Percentiles rank a stretch among this genome's conserved stretches.
These are phyloP conservation scores for Drosophila neonasuta DNA, from an alignment of 2,888 invertebrate species.

Conservation along the genomic window DNA sequence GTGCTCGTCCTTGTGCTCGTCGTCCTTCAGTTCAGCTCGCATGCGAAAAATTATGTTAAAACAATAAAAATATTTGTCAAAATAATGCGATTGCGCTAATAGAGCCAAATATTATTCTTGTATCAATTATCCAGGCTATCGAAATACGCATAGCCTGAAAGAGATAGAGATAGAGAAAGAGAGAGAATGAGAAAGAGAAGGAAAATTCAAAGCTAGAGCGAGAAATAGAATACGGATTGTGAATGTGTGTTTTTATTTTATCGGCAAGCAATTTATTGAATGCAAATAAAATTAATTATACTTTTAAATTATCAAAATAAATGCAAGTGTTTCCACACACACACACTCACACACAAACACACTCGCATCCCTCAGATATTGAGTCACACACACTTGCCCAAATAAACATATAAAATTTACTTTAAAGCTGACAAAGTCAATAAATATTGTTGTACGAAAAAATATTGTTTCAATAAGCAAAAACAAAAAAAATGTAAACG, in stretches of 20 bases:
- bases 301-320: slow-evolving; percentile 66
- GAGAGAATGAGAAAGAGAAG: not conserved
- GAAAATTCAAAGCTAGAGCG: not conserved
- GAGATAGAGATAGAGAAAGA: not conserved
- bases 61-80: slow-evolving; percentile 80
- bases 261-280: slow-evolving; percentile 39
- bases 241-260: slow-evolving; percentile 19
- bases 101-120: slow-evolving; percentile 78
- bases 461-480: slow-evolving; percentile 81
- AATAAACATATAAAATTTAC: slow-evolving; percentile 78
- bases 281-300: slow-evolving; percentile 61
- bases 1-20: slow-evolving; percentile 4
- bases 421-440: slow-evolving; percentile 82
- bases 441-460: slow-evolving; percentile 81
- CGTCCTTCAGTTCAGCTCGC: slow-evolving; percentile 42
- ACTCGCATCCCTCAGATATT: slow-evolving; percentile 16
- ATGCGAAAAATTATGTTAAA: slow-evolving; percentile 79
- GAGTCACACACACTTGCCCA: slow-evolving; percentile 52
- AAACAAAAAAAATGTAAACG: slow-evolving; percentile 44
- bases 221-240: slow-evolving; percentile 12
- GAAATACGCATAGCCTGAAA: slow-evolving; percentile 41
- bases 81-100: slow-evolving; percentile 80
- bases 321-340: slow-evolving; percentile 37
- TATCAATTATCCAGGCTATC: slow-evolving; percentile 70
- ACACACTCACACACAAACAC: slow-evolving; percentile 22